These are phyloP conservation scores for Grallaria varia DNA, from an alignment of 2,113 vertebrate species.

Conservation along the genomic window DNA sequence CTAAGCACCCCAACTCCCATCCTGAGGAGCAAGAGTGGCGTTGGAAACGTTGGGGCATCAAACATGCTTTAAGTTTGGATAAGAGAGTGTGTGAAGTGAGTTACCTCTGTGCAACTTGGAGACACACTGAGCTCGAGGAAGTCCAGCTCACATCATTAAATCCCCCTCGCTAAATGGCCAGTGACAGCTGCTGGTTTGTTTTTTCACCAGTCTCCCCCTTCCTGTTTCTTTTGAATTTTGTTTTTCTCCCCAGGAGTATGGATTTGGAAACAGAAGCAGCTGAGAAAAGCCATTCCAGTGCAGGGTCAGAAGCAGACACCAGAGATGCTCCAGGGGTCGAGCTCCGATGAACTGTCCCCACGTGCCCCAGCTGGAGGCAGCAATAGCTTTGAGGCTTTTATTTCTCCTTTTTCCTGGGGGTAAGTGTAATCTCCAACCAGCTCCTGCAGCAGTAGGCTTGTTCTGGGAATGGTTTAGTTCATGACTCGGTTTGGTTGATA, in stretches of 20 bases:
- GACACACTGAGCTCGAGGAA: background rate
- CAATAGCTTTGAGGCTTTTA: background rate
- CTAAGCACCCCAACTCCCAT: background rate
- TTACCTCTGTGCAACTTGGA: background rate
- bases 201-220: background rate
- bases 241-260: constrained; percentile 39
- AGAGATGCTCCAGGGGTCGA: constrained; percentile 48
- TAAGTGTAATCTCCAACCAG: background rate
- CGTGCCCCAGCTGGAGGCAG: constrained; percentile 62
- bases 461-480: background rate
- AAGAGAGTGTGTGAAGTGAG: background rate
- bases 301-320: constrained; percentile 69
- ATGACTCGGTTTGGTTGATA: background rate
- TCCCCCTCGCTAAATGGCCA: background rate
- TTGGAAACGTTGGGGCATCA: background rate
- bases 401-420: background rate
- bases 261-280: constrained; percentile 63
- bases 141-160: background rate
- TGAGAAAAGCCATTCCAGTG: constrained; percentile 72
- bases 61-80: background rate
- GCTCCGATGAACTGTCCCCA: constrained; percentile 50
- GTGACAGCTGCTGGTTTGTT: background rate
- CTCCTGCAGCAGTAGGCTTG: background rate
- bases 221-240: background rate
- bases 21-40: background rate